Evolutionary conservation across 1,140 invertebrate species (phyloP), one percentile per base, ranked within the genome.

Genomic region (Eriosoma lanigerum): DNA sequence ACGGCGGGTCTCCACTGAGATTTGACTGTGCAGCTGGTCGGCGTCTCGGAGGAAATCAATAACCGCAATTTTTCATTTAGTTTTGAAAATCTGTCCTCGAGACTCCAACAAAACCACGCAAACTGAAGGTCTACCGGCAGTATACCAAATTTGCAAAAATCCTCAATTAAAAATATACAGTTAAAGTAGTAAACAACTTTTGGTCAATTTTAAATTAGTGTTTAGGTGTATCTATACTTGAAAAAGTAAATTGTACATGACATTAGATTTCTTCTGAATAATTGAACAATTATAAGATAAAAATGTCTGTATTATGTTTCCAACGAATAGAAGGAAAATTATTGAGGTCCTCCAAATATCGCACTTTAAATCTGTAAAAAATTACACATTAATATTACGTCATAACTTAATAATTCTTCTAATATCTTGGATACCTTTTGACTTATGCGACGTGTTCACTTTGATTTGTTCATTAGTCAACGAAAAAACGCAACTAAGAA

Each of bases 71-170:
- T 13, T 3, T 62, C 32, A 24, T 62, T 78, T 5, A 78, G 17
- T 9, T 9, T 46, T 48, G 9, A 26, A 46, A 62, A 62, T 46
- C 17, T 15, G 38, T 78, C 56, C 19, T 29, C 13, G 13, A 78
- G 75, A 48, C 21, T 48, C 52, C 56, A 78, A n/a, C 75, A 78
- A 48, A 46, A 78, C 75, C 75, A 62, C 17, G 17, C 32, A 17
- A 78, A 78, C 38, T 78, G 75, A 24, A 78, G 38, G 19, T 78
- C 75, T 5, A 62, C 56, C 24, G 75, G 48, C 24, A 62, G 8
- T 26, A 29, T 44, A 46, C 75, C 75, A 21, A 78, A 62, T 78
- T 78, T 78, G 17, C 75, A 78, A 48, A 78, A 8, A 26, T 78
- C 75, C 75, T 78, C 5, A 62, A 78, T n/a, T 3, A 3, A 38